A percentile compares a stretch with the other conserved stretches of the same genome.
These are phyloP conservation scores for Monopis laevigella DNA, from an alignment of 2,888 invertebrate genomes.

Conservation along the genomic window DNA sequence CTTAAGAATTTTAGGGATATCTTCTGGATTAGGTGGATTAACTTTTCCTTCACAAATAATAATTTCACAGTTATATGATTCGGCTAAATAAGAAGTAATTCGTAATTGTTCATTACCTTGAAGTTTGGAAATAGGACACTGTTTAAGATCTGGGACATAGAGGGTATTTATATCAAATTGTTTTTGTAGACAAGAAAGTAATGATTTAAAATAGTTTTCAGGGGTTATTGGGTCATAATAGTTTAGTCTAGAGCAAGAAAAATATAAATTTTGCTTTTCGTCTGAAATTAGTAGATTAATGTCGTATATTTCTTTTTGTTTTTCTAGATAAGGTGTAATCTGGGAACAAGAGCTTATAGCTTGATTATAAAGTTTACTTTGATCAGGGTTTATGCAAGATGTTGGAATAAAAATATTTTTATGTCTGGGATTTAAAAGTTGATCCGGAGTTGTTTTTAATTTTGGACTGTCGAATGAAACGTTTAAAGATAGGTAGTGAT, in stretches of 20 bases:
- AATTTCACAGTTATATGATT: slow-evolving; percentile 23
- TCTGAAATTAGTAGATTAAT: slow-evolving; percentile 22
- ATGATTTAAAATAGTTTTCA: slow-evolving; percentile 27
- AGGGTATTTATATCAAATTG: slow-evolving; percentile 19
- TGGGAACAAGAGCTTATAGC: slow-evolving; percentile 23
- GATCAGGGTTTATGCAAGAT: slow-evolving; percentile 21
- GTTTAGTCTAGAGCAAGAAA: slow-evolving; percentile 20
- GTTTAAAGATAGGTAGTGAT: slow-evolving; percentile 14
- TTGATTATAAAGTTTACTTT: slow-evolving; percentile 22
- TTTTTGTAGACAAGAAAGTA: slow-evolving; percentile 24
- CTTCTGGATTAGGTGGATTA: slow-evolving; percentile 19
- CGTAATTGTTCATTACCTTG: slow-evolving; percentile 22
- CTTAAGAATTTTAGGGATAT: slow-evolving; percentile 26
- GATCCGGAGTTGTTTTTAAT: slow-evolving; percentile 20
- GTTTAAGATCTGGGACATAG: slow-evolving; percentile 23
- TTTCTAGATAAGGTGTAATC: slow-evolving; percentile 20
- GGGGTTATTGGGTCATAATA: slow-evolving; percentile 24
- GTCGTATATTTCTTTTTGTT: slow-evolving; percentile 23
- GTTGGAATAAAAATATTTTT: slow-evolving; percentile 25
- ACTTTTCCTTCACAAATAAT: slow-evolving; percentile 24
- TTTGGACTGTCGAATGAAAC: slow-evolving; percentile 18
- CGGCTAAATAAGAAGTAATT: slow-evolving; percentile 24
- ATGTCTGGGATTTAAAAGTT: slow-evolving; percentile 22
- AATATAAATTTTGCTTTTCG: slow-evolving; percentile 22
- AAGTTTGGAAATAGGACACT: slow-evolving; percentile 20